These are phyloP conservation scores for Scaptodrosophila lebanonensis DNA, from an alignment of 1,140 invertebrate genomes.

Conservation along the genomic window DNA sequence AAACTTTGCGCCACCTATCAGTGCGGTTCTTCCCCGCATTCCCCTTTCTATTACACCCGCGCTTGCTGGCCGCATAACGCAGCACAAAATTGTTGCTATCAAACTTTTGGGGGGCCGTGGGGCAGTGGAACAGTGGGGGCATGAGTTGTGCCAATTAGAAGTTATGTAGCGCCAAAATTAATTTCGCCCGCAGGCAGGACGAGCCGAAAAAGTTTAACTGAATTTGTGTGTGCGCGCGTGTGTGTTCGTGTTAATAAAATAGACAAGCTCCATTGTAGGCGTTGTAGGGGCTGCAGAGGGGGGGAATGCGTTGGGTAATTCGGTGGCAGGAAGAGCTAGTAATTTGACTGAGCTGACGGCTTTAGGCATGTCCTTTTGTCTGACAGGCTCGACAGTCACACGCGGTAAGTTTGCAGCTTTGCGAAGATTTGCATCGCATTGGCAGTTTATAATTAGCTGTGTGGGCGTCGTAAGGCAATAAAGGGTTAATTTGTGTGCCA, in stretches of 20 bases:
- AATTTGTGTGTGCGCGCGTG: conserved; percentile 44
- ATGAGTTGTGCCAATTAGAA: conserved; percentile 73
- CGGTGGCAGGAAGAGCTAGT: neutral
- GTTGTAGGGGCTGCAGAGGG: neutral
- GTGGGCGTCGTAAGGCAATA: conserved; percentile 14
- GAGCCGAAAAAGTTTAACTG: conserved; percentile 43
- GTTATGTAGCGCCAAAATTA: conserved; percentile 63
- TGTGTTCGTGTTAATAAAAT: conserved; percentile 66
- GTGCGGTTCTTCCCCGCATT: conserved; percentile 5
- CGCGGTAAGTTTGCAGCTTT: conserved; percentile 33
- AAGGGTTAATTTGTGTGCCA: no score
- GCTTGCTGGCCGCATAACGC: conserved; percentile 7
- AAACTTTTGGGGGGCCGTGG: conserved; percentile 6
- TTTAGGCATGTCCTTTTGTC: conserved; percentile 3
- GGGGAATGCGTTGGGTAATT: neutral
- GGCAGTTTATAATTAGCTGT: conserved; percentile 63
- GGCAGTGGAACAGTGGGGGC: conserved; percentile 57
- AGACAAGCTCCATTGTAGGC: conserved; percentile 17
- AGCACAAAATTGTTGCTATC: conserved; percentile 32
- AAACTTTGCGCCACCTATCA: conserved; percentile 41
- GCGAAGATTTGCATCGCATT: conserved; percentile 29
- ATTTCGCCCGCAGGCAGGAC: conserved; percentile 33
- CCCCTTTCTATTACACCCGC: neutral
- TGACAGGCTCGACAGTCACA: conserved; percentile 27
- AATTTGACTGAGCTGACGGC: conserved; percentile 11